Percentiles rank a stretch among this genome's conserved stretches.
phyloP scores from a whole-genome alignment of 2,888 invertebrate genomes.

The Trissolcus japonicus region DNA sequence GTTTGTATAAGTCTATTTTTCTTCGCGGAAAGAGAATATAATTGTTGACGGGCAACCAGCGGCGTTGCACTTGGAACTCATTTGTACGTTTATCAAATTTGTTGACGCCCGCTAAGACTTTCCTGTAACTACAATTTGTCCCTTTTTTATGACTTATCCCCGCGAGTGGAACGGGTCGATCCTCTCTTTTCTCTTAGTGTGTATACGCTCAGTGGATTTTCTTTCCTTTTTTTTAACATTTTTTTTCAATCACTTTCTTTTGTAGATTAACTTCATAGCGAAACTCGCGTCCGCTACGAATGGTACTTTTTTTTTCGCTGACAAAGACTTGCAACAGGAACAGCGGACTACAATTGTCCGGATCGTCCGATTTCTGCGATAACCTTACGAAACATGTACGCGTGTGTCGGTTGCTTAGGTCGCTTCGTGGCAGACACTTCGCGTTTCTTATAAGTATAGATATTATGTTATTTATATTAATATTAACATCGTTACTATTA shows the following conservation, averaged over 20 bases:
- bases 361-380: conserved; percentile 50
- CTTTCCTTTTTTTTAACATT: conserved; percentile 4
- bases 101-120: conserved; percentile 3
- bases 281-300: conserved; percentile 31
- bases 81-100: not conserved
- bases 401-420: conserved; percentile 18
- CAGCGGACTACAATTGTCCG: conserved; percentile 37
- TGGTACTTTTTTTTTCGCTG: conserved; percentile 38
- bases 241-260: not conserved
- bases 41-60: conserved; percentile 43
- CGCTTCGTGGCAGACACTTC: conserved; percentile 29
- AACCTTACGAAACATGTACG: conserved; percentile 44
- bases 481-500: conserved; percentile 73
- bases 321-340: conserved; percentile 45
- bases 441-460: conserved; percentile 58
- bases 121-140: conserved; percentile 6
- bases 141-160: not conserved
- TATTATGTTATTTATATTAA: conserved; percentile 75
- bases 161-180: conserved; percentile 14
- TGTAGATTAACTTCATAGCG: conserved; percentile 9
- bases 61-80: conserved; percentile 31
- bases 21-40: conserved; percentile 66
- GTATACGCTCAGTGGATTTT: not conserved
- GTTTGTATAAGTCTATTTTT: conserved; percentile 76
- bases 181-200: conserved; percentile 12